Evolutionary conservation across 2,888 invertebrate species (phyloP).

Genomic region (Lithosia quadra): DNA sequence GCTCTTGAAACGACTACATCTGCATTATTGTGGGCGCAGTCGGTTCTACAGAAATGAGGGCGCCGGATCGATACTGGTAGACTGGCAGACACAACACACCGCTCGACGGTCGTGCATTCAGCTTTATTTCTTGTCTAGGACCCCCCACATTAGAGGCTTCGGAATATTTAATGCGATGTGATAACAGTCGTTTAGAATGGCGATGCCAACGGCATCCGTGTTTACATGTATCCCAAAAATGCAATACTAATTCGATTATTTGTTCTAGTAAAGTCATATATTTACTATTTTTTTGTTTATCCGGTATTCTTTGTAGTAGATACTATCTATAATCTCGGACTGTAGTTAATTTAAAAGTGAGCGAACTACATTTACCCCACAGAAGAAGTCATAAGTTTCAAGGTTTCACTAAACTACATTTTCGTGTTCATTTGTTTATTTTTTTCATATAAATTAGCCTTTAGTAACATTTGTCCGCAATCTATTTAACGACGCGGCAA

Average conservation of each 20-base stretch:
- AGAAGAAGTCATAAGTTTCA: slow-evolving; percentile 33
- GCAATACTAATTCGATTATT: slow-evolving; percentile 24
- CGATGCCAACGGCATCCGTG: slow-evolving; percentile 30
- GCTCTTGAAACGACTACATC: slow-evolving; percentile 67
- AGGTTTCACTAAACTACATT: slow-evolving; percentile 21
- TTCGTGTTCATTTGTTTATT: slow-evolving; percentile 19
- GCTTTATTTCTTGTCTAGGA: slow-evolving; percentile 43
- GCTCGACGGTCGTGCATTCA: slow-evolving; percentile 43
- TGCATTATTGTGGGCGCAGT: slow-evolving; percentile 71
- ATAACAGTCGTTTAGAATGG: slow-evolving; percentile 35
- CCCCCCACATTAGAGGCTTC: slow-evolving; percentile 29
- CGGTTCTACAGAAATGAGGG: slow-evolving; percentile 80
- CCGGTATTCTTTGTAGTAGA: too few species aligned
- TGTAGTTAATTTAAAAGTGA: neutral
- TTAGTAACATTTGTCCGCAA: slow-evolving; percentile 37
- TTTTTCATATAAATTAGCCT: slow-evolving; percentile 30
- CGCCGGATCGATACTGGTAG: slow-evolving; percentile 86
- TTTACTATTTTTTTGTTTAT: too few species aligned
- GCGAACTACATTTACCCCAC: neutral
- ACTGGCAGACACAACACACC: slow-evolving; percentile 81
- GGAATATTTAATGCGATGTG: slow-evolving; percentile 32
- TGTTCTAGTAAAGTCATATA: neutral
- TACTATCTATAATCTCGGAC: neutral
- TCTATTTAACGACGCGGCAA: slow-evolving; percentile 45
- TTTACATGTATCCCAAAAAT: slow-evolving; percentile 34